Evolutionary conservation across 2,113 vertebrate species (phyloP), one percentile per base, ranked within the genome.

Genomic region (Geococcyx californianus): DNA sequence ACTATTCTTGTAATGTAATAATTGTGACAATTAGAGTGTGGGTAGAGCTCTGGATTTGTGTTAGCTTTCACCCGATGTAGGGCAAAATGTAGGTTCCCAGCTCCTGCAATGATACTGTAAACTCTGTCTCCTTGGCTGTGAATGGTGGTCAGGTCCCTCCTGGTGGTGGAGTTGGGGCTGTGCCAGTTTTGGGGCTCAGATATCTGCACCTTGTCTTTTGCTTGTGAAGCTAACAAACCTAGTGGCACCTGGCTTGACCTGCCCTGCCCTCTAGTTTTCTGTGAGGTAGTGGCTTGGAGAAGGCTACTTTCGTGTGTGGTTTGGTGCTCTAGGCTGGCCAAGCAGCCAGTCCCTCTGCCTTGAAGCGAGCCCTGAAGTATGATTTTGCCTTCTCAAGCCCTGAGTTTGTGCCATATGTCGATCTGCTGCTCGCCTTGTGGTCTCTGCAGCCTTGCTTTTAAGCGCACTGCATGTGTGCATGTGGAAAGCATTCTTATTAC

Each of bases 381-480:
- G 0, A 2, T 47, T 54, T 24, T 9, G 47, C 38, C 34, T 8
- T 7, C n/a, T 28, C 19, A 26, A 80, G 58, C 67, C 49, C 58
- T 0, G 7, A 72, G 47, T 12, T 54, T 1, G 4, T 54, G 63
- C 44, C 21, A 0, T 9, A 49, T 17, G 24, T 40, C 4, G 3
- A 6, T 24, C 40, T 84, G 56, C 66, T 47, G 79, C 40, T 45
- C 1, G 1, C 0, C n/a, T 21, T 0, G 0, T 51, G 66, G 55
- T 31, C 5, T 49, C 55, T 0, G 0, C 70, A 85, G 66, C 31
- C 25, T 11, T 14, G 19, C 49, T 87, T 58, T 24, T n/a, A 34
- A 34, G 38, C 9, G 4, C 13, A 0, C 36, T 17, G 21, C 38
- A 7, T 10, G 51, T 9, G 19, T 1, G 1, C 44, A 31, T 1